Base-by-base conservation (phyloP, 2,888 invertebrate genomes). In the Apotomis capreana region DNA sequence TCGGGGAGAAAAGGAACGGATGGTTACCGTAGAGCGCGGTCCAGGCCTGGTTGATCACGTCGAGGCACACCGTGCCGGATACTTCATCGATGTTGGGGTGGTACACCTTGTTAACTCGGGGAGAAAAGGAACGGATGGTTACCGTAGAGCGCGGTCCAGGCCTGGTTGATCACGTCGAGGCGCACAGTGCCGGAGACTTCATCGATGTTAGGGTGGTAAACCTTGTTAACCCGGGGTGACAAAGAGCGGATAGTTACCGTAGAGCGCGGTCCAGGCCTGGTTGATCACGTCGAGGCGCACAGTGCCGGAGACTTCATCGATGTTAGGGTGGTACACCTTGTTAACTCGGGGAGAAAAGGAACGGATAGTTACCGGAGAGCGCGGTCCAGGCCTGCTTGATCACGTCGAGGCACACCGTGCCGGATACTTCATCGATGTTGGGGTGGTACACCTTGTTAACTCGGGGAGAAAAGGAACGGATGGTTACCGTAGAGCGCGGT, bases 321-420 rank as follows among this genome's bases (percentile, higher is more conserved):
- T 99, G 93, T 99, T 99, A 68, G 67, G 99, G 94, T 99, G 99
- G 94, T 98, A 99, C 76, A 99, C 99, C 91, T 99, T 97, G 94
- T 99, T 99, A 96, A 99, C 99, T 4, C 0, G 5, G 4, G 4
- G 40, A 0, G 40, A 40, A 3, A 6, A 0, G 3, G 40, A 40
- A 40, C 40, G 5, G 40, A 8, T 60, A 49, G 88, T 92, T 87
- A 98, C 98, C 99, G 94, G 99, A 99, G 75, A 99, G 94, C 73
- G 99, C 99, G 74, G 99, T 99, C 99, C 99, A 99, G 63, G 99
- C 98, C 94, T 99, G 99, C 92, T 99, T 99, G 86, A 99, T 99
- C 76, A 99, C 99, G 94, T 99, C 99, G 79, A 99, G 95, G 87
- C 99, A 99, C 46, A 99, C 99, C 8, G 99, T 99, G 70, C 99